phyloP scores from a whole-genome alignment of 2,888 invertebrate species.

The Tiliacea citrago region DNA sequence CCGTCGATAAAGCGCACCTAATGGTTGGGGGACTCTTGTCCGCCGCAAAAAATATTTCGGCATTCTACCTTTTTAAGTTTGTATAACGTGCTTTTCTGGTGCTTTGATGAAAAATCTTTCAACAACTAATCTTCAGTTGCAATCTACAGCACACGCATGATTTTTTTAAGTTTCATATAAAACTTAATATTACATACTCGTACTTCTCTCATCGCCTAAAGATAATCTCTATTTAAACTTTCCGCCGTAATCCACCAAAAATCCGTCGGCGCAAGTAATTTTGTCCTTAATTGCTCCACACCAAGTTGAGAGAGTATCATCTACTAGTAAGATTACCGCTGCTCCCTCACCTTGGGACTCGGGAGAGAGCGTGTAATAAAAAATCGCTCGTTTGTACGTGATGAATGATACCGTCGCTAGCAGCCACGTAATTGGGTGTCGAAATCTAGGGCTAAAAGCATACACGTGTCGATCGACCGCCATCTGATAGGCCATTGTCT shows the following conservation, averaged over 20 bases:
- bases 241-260: constrained; percentile 69
- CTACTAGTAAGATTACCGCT: constrained; percentile 72
- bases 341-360: constrained; percentile 71
- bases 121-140: neutral
- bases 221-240: constrained; percentile 65
- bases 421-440: constrained; percentile 87
- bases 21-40: constrained; percentile 8
- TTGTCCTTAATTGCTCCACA: constrained; percentile 78
- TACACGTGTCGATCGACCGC: constrained; percentile 86
- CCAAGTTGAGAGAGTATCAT: constrained; percentile 73
- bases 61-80: neutral
- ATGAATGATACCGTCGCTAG: constrained; percentile 83
- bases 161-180: neutral
- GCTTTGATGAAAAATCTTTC: neutral
- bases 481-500: constrained; percentile 88
- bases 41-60: neutral
- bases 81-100: neutral
- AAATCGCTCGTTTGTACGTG: constrained; percentile 84
- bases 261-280: constrained; percentile 73
- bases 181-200: constrained; percentile 14
- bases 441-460: constrained; percentile 88
- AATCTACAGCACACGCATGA: neutral
- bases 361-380: constrained; percentile 74
- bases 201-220: constrained; percentile 46
- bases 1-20: constrained; percentile 10